Evolutionary conservation across 2,113 vertebrate species (phyloP), one percentile per base, ranked within the genome.

Genomic region (Aleadryas rufinucha): DNA sequence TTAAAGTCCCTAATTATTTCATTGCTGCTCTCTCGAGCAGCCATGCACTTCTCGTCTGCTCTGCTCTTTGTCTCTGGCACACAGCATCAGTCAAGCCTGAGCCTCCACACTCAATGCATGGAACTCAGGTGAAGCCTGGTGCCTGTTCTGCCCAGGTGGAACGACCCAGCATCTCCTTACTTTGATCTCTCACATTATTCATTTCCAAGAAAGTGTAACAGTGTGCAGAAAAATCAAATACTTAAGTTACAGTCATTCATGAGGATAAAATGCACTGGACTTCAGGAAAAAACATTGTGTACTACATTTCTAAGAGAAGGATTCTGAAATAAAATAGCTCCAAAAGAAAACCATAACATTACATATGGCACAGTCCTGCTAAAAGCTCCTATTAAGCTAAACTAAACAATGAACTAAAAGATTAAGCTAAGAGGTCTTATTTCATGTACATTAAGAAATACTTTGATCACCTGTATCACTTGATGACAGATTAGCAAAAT

Each of bases 51-150:
- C 37, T 71, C 12, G 18, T 39, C 18, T 81, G 59, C 66, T 49
- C 54, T 54, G 6, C 23, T 81, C 80, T 69, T 30, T 54, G 50
- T 53, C 49, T 77, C 70, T 41, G 66, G 69, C 60, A 68, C 31
- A 30, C 13, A 41, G 69, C n/a, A 15, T 42, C 41, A 63, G 13
- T 19, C 27, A 63, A 68, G 30, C 37, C 54, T 31, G 11, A 66
- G 37, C 8, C 54, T 50, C 56, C 23, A 14, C 2, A 33, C 26
- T 45, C 57, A 4, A 1, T 4, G 27, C 6, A 30, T 1, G 30
- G 37, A 23, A 28, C n/a, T 19, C 18, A 26, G 28, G 41, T 44
- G 50, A 64, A 68, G 61, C 41, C 37, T 42, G n/a, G 39, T 77
- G 47, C 47, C 41, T 45, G 35, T 24, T 82, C 35, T 33, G 64